These are phyloP conservation scores for Amphibalanus amphitrite DNA, from an alignment of 1,140 invertebrate genomes.

Conservation along the genomic window DNA sequence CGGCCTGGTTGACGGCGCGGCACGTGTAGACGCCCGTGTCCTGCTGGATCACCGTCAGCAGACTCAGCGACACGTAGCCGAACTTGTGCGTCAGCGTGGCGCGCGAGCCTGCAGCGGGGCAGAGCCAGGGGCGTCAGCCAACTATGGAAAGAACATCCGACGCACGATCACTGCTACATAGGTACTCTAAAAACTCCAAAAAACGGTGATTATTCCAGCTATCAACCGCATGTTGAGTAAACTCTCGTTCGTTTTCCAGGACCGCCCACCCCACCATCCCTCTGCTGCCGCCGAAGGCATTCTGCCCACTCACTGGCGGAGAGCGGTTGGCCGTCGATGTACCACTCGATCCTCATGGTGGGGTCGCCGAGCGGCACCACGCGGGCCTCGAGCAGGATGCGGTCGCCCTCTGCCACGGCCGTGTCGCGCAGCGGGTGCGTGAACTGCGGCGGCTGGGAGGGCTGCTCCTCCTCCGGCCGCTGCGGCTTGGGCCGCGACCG, in stretches of 20 bases:
- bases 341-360: slow-evolving; percentile 81
- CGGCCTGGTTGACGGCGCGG: slow-evolving; percentile 70
- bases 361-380: slow-evolving; percentile 85
- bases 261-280: slow-evolving; percentile 25
- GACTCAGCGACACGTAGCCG: slow-evolving; percentile 81
- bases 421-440: slow-evolving; percentile 66
- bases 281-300: slow-evolving; percentile 29
- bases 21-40: slow-evolving; percentile 92
- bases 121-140: background rate
- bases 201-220: too few relatives aligned
- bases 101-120: slow-evolving; percentile 47
- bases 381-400: slow-evolving; percentile 83
- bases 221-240: too few relatives aligned
- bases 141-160: too few relatives aligned
- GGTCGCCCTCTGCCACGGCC: slow-evolving; percentile 65
- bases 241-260: too few relatives aligned
- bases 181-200: too few relatives aligned
- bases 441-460: slow-evolving; percentile 74
- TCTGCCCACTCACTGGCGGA: slow-evolving; percentile 46
- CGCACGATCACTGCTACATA: too few relatives aligned
- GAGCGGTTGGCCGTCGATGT: slow-evolving; percentile 65
- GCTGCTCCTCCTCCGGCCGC: slow-evolving; percentile 49
- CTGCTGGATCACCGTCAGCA: slow-evolving; percentile 57
- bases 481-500: slow-evolving; percentile 56
- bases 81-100: slow-evolving; percentile 81